These are phyloP conservation scores for Cotesia chilonis DNA, from an alignment of 1,140 invertebrate species.

Conservation along the genomic window DNA sequence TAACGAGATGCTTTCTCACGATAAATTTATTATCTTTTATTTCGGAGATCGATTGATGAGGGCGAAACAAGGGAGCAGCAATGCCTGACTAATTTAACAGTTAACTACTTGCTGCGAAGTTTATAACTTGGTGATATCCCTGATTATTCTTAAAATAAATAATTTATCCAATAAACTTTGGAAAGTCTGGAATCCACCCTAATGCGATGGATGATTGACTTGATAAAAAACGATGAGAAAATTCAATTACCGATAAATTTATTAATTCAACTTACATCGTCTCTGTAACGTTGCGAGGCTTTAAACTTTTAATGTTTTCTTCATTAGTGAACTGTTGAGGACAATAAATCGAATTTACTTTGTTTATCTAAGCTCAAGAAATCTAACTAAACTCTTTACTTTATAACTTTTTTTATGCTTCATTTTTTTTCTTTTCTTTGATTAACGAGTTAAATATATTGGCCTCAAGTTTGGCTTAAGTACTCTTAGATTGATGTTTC, in stretches of 20 bases:
- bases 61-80: not conserved
- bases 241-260: conserved; percentile 1
- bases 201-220: too few species aligned
- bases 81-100: not conserved
- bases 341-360: too few species aligned
- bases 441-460: not conserved
- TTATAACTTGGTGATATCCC: not conserved
- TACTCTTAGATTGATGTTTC: conserved; percentile 31
- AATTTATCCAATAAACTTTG: too few species aligned
- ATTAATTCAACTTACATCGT: not conserved
- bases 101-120: conserved; percentile 2
- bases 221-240: too few species aligned
- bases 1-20: not conserved
- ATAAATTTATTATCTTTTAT: conserved; percentile 4
- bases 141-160: too few species aligned
- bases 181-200: too few species aligned
- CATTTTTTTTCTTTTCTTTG: too few species aligned
- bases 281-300: not conserved
- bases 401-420: too few species aligned
- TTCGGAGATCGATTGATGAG: not conserved
- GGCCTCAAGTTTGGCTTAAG: conserved; percentile 18
- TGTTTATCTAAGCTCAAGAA: too few species aligned
- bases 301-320: too few species aligned
- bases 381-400: too few species aligned
- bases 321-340: too few species aligned